Percentiles rank a stretch among this genome's conserved stretches.
phyloP scores from a whole-genome alignment of 35 echinoderm and acorn worm species.

The Apostichopus japonicus region DNA sequence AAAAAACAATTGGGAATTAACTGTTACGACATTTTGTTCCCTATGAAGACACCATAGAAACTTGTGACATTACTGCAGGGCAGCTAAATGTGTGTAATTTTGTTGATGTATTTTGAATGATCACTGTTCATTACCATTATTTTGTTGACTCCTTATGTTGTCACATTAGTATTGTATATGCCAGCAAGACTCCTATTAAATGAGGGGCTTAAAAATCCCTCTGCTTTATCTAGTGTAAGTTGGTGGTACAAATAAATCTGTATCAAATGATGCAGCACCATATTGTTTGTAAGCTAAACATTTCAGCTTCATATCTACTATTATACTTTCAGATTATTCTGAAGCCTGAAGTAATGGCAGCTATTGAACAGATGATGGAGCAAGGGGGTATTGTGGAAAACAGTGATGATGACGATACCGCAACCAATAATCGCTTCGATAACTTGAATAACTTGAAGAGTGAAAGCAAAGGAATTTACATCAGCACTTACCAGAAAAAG shows the following conservation, averaged over 20 bases:
- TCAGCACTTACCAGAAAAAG: background rate
- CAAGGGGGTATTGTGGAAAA: background rate
- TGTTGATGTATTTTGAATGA: no score
- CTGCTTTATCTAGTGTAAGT: no score
- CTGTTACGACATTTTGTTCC: background rate
- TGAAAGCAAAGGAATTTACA: constrained; percentile 16
- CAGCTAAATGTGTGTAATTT: no score
- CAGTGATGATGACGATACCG: background rate
- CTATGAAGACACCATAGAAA: no score
- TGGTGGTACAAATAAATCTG: no score
- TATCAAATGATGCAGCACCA: no score
- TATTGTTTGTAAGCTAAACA: background rate
- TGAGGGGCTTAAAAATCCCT: no score
- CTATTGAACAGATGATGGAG: background rate
- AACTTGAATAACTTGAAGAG: background rate
- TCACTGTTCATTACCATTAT: no score
- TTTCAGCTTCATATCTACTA: background rate
- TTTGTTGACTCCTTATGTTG: background rate
- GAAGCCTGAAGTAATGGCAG: background rate
- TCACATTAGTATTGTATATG: no score
- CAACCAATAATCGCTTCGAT: background rate
- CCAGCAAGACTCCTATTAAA: no score
- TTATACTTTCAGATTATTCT: background rate
- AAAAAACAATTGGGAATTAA: no score
- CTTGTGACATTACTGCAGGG: no score